Evolutionary conservation across 2,888 invertebrate genomes (phyloP).

Genomic region (Hylaea fasciaria): DNA sequence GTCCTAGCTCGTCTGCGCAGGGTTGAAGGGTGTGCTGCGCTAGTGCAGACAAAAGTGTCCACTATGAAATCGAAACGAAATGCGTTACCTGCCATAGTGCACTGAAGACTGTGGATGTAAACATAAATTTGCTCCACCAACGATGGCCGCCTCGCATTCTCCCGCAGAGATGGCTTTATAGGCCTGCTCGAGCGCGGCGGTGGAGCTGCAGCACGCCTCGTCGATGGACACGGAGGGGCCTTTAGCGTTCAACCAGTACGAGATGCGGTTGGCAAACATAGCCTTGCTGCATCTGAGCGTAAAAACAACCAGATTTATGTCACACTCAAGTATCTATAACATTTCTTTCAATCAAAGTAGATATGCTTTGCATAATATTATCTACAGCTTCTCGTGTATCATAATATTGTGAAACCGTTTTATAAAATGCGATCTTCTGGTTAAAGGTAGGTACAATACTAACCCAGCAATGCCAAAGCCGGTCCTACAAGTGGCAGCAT

Average conservation of each 20-base stretch:
- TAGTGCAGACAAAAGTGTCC: too few species aligned
- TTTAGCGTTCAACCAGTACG: conserved; percentile 60
- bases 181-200: conserved; percentile 55
- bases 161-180: conserved; percentile 52
- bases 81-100: conserved; percentile 38
- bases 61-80: too few species aligned
- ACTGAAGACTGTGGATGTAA: conserved; percentile 66
- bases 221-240: conserved; percentile 61
- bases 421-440: too few species aligned
- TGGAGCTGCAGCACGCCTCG: conserved; percentile 51
- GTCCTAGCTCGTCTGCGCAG: too few species aligned
- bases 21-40: too few species aligned
- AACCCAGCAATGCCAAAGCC: conserved; percentile 45
- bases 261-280: conserved; percentile 63
- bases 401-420: too few species aligned
- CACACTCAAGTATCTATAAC: too few species aligned
- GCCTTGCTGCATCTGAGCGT: conserved; percentile 50
- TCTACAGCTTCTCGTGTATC: too few species aligned
- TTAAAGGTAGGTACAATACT: too few species aligned
- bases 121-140: conserved; percentile 74
- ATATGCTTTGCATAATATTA: too few species aligned
- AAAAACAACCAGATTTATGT: too few species aligned
- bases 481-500: conserved; percentile 10
- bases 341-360: too few species aligned
- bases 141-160: conserved; percentile 78